A percentile compares a stretch with the other conserved stretches of the same genome.
These are phyloP conservation scores for Nematostella vectensis DNA, from an alignment of 92 coral and sea anemone species.

Conservation along the genomic window DNA sequence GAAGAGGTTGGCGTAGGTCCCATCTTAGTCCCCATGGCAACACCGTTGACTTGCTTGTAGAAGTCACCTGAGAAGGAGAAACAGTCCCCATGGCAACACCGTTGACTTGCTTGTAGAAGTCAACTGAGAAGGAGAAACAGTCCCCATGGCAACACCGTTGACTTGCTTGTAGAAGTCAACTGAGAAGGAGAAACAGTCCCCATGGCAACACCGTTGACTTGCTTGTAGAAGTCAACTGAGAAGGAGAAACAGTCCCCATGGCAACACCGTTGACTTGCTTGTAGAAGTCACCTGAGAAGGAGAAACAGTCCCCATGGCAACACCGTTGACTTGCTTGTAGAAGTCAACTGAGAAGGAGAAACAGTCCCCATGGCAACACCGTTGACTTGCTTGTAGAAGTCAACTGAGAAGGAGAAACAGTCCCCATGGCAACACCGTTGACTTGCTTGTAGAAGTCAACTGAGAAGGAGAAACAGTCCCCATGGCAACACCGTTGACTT, in stretches of 20 bases:
- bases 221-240: not conserved
- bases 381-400: not conserved
- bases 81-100: constrained; percentile 23
- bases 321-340: constrained; percentile 1
- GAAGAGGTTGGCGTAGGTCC: constrained; percentile 29
- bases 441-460: constrained; percentile 11
- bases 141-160: constrained; percentile 7
- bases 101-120: not conserved
- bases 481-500: constrained; percentile 19
- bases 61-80: constrained; percentile 14
- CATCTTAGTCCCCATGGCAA: constrained; percentile 22
- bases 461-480: constrained; percentile 9
- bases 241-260: not conserved
- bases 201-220: constrained; percentile 7
- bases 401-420: not conserved
- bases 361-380: constrained; percentile 9
- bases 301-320: constrained; percentile 13
- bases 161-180: not conserved
- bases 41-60: constrained; percentile 9
- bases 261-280: no score
- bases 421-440: no score
- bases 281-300: no score
- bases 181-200: not conserved
- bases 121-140: not conserved
- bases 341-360: not conserved